Percentiles rank a stretch among this genome's conserved stretches.
Conservation (phyloP, 2,113 vertebrate species). For the Dicaeum eximium region DNA sequence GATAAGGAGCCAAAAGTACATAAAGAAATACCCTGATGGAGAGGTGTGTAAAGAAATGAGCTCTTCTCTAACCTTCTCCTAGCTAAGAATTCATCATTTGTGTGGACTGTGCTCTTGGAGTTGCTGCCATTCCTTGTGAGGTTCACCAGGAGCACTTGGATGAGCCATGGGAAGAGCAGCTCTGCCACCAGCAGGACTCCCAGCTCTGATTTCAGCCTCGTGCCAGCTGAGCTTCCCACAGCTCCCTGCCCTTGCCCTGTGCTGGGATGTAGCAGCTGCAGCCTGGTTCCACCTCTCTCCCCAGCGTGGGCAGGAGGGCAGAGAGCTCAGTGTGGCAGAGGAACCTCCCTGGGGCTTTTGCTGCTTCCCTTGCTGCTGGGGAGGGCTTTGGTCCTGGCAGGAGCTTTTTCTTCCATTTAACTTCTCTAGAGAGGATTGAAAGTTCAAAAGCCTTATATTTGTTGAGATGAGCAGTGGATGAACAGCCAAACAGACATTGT, state of each 20-base stretch:
- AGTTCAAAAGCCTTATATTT: neutral
- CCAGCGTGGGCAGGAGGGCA: neutral
- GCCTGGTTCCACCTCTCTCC: accelerated
- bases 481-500: neutral
- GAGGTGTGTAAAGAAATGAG: neutral
- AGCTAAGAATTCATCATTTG: neutral
- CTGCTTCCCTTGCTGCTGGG: neutral
- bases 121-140: neutral
- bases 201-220: neutral
- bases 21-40: neutral
- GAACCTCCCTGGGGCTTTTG: neutral
- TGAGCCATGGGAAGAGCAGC: neutral
- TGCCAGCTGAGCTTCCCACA: neutral
- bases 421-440: neutral
- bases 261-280: neutral
- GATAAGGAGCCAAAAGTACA: neutral
- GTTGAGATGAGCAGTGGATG: neutral
- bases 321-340: neutral
- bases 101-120: neutral
- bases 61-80: neutral
- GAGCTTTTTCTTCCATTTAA: neutral
- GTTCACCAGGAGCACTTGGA: neutral
- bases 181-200: neutral
- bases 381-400: neutral
- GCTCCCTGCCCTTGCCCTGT: no score